Percentiles rank a stretch among this genome's conserved stretches.
Evolutionary conservation across 2,797 vertebrate species (phyloP).

Genomic region (Selene dorsalis): DNA sequence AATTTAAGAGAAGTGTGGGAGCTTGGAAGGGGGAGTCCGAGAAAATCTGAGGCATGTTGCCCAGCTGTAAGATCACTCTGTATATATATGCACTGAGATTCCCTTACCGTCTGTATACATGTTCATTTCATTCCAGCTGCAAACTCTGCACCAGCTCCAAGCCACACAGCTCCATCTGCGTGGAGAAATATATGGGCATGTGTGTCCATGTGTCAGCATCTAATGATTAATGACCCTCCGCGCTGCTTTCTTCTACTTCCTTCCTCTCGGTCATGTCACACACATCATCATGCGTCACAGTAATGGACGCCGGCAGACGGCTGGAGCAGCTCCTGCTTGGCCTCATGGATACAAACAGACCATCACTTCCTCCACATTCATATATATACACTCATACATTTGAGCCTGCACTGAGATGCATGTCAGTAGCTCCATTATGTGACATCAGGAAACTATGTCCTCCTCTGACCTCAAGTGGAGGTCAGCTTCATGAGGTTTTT

Average conservation of each 20-base stretch:
- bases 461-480: slow-evolving; percentile 31
- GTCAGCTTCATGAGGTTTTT: slow-evolving; percentile 1
- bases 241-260: slow-evolving; percentile 78
- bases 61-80: slow-evolving; percentile 58
- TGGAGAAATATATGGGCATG: slow-evolving; percentile 24
- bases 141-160: slow-evolving; percentile 50
- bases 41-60: slow-evolving; percentile 47
- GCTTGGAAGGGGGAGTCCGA: slow-evolving; percentile 16
- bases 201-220: slow-evolving; percentile 71
- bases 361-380: slow-evolving; percentile 54
- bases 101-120: slow-evolving; percentile 44
- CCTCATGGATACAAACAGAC: slow-evolving; percentile 58
- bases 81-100: slow-evolving; percentile 29
- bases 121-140: slow-evolving; percentile 58
- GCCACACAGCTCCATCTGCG: slow-evolving; percentile 29
- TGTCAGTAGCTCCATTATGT: slow-evolving; percentile 23
- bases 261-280: slow-evolving; percentile 80
- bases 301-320: slow-evolving; percentile 75
- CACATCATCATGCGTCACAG: slow-evolving; percentile 71
- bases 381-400: slow-evolving; percentile 53
- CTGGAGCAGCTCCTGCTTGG: slow-evolving; percentile 61
- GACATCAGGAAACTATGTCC: slow-evolving; percentile 19
- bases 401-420: slow-evolving; percentile 5
- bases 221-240: slow-evolving; percentile 82
- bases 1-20: slow-evolving; percentile 32